These are phyloP conservation scores for Cynopterus sphinx DNA, from an alignment of 2,797 vertebrate genomes.

Conservation along the genomic window DNA sequence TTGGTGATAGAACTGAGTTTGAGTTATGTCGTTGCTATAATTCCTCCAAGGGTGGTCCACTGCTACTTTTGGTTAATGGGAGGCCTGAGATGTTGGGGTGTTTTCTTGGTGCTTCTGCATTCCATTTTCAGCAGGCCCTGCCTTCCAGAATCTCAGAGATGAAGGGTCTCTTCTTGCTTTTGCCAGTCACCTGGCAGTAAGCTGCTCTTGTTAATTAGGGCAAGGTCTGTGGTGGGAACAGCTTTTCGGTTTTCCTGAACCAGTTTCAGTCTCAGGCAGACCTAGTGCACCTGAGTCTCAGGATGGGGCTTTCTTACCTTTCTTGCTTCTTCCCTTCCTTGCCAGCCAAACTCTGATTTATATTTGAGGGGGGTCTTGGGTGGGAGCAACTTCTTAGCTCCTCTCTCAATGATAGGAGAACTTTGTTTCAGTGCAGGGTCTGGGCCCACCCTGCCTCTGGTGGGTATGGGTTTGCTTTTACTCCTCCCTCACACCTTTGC, in stretches of 20 bases:
- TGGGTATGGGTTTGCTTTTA: not conserved
- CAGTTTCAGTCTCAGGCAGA: not conserved
- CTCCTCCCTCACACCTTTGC: not conserved
- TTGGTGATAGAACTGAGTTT: not conserved
- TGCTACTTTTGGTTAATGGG: not conserved
- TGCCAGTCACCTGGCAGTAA: not conserved
- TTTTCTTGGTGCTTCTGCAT: not conserved
- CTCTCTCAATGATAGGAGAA: not conserved
- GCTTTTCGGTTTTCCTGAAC: not conserved
- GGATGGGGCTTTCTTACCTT: not conserved
- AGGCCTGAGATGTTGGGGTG: not conserved
- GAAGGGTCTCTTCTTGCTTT: not conserved
- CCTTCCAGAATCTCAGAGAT: not conserved
- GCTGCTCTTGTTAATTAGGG: not conserved
- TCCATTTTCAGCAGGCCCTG: not conserved
- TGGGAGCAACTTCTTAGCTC: not conserved
- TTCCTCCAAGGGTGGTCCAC: not conserved
- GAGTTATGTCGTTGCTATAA: not conserved
- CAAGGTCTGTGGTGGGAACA: not conserved
- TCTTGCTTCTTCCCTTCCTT: not conserved
- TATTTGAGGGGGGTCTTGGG: not conserved
- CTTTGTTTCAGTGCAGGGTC: not conserved
- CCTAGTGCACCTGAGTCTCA: not conserved
- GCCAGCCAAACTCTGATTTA: not conserved
- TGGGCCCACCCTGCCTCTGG: not conserved